Conservation (phyloP, 1,140 invertebrate species). For the Trichonephila inaurata region DNA sequence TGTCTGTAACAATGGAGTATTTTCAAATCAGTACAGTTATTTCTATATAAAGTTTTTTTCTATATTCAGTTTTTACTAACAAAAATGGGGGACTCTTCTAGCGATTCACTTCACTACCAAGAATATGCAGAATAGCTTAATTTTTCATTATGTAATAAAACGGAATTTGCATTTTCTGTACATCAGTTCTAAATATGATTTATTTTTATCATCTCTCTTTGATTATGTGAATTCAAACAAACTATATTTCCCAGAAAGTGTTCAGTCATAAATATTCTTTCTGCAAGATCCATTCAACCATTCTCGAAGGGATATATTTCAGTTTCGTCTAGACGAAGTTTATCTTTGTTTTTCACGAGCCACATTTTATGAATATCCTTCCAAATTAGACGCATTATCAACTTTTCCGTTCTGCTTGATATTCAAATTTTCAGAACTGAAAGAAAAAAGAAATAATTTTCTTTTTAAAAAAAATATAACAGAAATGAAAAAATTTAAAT, state of each 20-base stretch:
- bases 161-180: no score
- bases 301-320: constrained; percentile 1
- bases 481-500: not conserved
- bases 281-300: constrained; percentile 18
- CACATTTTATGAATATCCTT: constrained; percentile 12
- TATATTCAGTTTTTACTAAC: no score
- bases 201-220: no score
- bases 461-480: not conserved
- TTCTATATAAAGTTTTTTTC: no score
- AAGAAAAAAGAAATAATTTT: not conserved
- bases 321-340: not conserved
- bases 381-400: not conserved
- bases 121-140: no score
- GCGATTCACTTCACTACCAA: no score
- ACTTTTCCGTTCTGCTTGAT: not conserved
- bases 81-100: no score
- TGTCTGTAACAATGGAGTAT: no score
- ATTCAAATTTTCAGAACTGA: not conserved
- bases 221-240: no score
- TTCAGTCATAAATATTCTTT: not conserved
- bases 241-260: not conserved
- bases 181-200: no score
- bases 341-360: not conserved
- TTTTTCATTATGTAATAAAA: no score
- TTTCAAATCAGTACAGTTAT: no score